Percentiles rank a stretch among this genome's conserved stretches.
These are phyloP conservation scores for Ariolimax columbianus DNA, from an alignment of 2,888 invertebrate species.

Conservation along the genomic window DNA sequence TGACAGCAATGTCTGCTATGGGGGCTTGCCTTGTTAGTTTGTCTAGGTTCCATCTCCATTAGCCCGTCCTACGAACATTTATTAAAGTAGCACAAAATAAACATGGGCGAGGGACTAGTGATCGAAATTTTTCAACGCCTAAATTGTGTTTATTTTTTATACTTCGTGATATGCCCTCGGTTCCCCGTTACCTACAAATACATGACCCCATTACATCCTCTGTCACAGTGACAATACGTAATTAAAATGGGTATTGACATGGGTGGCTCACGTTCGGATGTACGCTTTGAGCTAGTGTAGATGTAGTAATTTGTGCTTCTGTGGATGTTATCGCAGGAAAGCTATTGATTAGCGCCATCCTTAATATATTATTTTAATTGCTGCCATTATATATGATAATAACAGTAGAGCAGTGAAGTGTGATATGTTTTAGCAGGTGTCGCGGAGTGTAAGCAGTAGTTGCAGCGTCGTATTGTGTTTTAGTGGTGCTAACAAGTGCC, in stretches of 20 bases:
- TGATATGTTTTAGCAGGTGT: background rate
- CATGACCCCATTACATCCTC: too few relatives aligned
- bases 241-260: background rate
- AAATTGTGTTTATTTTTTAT: background rate
- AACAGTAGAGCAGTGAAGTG: background rate
- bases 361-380: background rate
- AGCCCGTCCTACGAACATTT: too few relatives aligned
- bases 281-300: background rate
- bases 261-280: background rate
- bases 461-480: background rate
- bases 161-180: background rate
- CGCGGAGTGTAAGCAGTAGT: background rate
- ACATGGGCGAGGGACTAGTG: too few relatives aligned
- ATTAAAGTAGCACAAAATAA: too few relatives aligned
- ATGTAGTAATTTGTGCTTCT: background rate
- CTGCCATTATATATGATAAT: background rate
- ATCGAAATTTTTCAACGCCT: background rate
- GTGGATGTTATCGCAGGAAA: background rate
- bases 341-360: background rate
- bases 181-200: background rate
- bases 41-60: too few relatives aligned
- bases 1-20: too few relatives aligned
- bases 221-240: background rate
- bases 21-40: too few relatives aligned
- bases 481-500: background rate